These are phyloP conservation scores for Epinotia demarniana DNA, from an alignment of 2,888 invertebrate genomes.

Conservation along the genomic window DNA sequence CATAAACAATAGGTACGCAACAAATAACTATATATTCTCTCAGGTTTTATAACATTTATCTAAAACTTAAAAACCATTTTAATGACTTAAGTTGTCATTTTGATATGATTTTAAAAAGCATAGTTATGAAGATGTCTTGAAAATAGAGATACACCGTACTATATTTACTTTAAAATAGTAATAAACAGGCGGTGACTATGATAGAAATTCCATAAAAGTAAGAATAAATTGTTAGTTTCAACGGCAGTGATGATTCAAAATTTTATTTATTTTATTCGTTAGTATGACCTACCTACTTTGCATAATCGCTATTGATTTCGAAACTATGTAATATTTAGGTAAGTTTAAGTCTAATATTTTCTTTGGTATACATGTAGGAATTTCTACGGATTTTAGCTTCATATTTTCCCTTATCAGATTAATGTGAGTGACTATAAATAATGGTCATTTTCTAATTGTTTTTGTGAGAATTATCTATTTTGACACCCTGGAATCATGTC, in stretches of 20 bases:
- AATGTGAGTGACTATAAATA: conserved; percentile 15
- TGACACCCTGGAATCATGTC: not conserved
- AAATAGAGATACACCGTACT: not conserved
- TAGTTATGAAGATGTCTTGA: conserved; percentile 9
- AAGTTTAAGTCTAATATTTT: conserved; percentile 53
- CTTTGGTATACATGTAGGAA: conserved; percentile 35
- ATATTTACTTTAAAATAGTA: not conserved
- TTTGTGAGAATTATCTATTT: not conserved
- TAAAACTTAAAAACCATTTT: conserved; percentile 50
- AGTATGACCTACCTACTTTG: conserved; percentile 35
- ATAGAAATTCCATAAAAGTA: not conserved
- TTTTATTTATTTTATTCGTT: conserved; percentile 16
- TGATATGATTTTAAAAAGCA: conserved; percentile 44
- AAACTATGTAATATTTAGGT: conserved; percentile 45
- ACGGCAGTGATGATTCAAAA: conserved; percentile 29
- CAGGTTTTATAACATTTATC: conserved; percentile 50
- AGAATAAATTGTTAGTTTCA: conserved; percentile 1
- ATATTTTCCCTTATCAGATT: conserved; percentile 24
- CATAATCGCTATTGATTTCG: conserved; percentile 31
- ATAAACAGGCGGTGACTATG: not conserved
- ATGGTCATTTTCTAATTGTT: conserved; percentile 23
- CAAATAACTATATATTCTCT: conserved; percentile 60
- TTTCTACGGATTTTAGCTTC: conserved; percentile 14
- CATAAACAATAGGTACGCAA: conserved; percentile 73
- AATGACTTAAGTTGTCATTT: conserved; percentile 27